These are phyloP conservation scores for Hydrocynus forskahlii DNA, from an alignment of 2,797 vertebrate genomes.

Conservation along the genomic window DNA sequence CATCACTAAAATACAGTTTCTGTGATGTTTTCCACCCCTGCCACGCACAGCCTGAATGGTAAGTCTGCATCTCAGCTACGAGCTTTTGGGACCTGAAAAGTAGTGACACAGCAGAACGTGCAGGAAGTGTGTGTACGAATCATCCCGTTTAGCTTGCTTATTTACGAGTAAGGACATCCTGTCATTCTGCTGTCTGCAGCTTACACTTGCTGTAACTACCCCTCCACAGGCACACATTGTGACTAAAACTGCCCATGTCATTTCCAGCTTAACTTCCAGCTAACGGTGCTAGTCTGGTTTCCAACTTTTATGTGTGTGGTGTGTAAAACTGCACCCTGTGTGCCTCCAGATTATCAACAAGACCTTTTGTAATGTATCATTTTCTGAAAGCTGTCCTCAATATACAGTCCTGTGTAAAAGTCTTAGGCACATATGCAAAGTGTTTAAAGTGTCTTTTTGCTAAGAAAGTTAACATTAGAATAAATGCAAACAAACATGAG, in stretches of 20 bases:
- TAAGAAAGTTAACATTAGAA: too few relatives aligned
- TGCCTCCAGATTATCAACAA: not conserved
- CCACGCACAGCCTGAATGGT: not conserved
- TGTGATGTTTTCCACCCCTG: not conserved
- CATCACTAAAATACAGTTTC: not conserved
- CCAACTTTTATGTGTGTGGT: slow-evolving; percentile 7
- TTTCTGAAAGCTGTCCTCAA: too few relatives aligned
- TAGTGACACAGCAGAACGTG: slow-evolving; percentile 55
- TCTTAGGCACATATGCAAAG: too few relatives aligned
- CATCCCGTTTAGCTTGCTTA: slow-evolving; percentile 45
- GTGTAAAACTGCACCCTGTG: not conserved
- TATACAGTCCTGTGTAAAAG: too few relatives aligned
- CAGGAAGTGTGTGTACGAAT: slow-evolving; percentile 56
- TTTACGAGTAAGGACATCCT: slow-evolving; percentile 78
- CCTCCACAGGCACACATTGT: not conserved
- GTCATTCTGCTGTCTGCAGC: slow-evolving; percentile 61
- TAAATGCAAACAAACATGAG: too few relatives aligned
- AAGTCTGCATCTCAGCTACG: slow-evolving; percentile 2
- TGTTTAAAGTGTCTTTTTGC: too few relatives aligned
- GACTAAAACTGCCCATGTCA: slow-evolving; percentile 6
- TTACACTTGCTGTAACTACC: slow-evolving; percentile 10
- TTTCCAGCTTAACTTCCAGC: slow-evolving; percentile 17
- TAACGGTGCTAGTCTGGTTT: not conserved
- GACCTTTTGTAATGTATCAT: too few relatives aligned
- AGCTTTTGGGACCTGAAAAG: slow-evolving; percentile 42